Conservation (phyloP, 2,888 invertebrate species). For the Drosophila nr. medialis region DNA sequence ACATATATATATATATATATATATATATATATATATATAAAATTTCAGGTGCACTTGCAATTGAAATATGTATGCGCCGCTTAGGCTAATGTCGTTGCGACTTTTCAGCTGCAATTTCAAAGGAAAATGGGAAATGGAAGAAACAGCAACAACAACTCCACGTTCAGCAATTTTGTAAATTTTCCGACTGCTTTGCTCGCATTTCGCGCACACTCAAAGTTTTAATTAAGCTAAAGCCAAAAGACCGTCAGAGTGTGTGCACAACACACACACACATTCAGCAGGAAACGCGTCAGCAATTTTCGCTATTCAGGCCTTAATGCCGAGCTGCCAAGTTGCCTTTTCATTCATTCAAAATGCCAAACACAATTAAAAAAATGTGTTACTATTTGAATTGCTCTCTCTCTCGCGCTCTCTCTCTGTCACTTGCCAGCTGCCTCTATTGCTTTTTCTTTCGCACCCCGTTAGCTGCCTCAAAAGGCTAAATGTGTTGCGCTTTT, state of each 20-base stretch:
- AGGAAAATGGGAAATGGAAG: not conserved
- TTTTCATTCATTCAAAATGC: constrained; percentile 64
- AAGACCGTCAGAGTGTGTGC: constrained; percentile 30
- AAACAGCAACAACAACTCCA: constrained; percentile 2
- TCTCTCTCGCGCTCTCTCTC: not conserved
- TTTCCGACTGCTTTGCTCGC: constrained; percentile 71
- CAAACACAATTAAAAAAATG: constrained; percentile 73
- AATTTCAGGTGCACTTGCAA: constrained; percentile 29
- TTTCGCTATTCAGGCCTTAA: constrained; percentile 49
- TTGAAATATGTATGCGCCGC: constrained; percentile 20
- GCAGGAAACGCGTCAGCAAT: constrained; percentile 27
- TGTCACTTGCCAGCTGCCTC: not conserved
- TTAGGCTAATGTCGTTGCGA: constrained; percentile 45
- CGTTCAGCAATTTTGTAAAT: constrained; percentile 67
- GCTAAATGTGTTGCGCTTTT: constrained; percentile 65
- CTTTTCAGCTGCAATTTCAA: constrained; percentile 46
- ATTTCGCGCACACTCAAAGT: constrained; percentile 65
- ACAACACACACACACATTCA: constrained; percentile 15
- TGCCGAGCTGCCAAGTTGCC: constrained; percentile 27
- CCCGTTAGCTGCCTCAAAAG: constrained; percentile 31
- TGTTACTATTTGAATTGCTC: constrained; percentile 45
- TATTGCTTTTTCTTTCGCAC: not conserved
- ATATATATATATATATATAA: not conserved
- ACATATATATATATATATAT: not conserved
- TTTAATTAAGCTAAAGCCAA: constrained; percentile 72